phyloP scores from a whole-genome alignment of 2,797 vertebrate genomes.

The Sebastes kiyomatsui region DNA sequence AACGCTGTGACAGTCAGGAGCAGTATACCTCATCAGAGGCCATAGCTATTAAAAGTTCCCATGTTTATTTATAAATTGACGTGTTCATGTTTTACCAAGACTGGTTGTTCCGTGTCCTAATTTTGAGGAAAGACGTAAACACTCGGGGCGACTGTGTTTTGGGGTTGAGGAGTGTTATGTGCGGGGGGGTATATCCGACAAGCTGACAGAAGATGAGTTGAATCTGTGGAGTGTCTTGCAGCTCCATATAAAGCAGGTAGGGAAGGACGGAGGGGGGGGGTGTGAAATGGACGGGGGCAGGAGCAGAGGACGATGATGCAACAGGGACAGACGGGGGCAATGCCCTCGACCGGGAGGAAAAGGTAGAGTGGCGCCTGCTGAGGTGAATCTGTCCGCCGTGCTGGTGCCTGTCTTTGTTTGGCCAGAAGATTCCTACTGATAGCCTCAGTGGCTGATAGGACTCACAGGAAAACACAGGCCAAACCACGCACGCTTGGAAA shows the following conservation, averaged over 20 bases:
- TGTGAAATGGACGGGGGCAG: not conserved
- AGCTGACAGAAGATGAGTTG: not conserved
- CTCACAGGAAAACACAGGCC: slow-evolving; percentile 4
- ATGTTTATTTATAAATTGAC: slow-evolving; percentile 10
- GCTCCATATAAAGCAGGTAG: slow-evolving; percentile 19
- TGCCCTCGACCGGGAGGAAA: slow-evolving; percentile 59
- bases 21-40: not conserved
- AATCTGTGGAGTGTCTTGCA: not conserved
- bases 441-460: slow-evolving; percentile 47
- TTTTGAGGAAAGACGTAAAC: slow-evolving; percentile 22
- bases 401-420: slow-evolving; percentile 85
- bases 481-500: slow-evolving; percentile 8
- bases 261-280: not conserved
- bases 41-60: not conserved
- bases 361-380: slow-evolving; percentile 77
- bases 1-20: not conserved
- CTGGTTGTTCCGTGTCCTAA: not conserved
- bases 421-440: slow-evolving; percentile 80
- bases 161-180: not conserved
- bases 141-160: not conserved
- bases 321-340: slow-evolving; percentile 59
- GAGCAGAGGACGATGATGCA: slow-evolving; percentile 46
- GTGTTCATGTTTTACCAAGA: not conserved
- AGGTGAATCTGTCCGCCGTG: slow-evolving; percentile 70
- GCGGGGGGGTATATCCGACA: not conserved